Percentiles rank a stretch among this genome's conserved stretches.
These are phyloP conservation scores for Pipistrellus pipistrellus DNA, from an alignment of 2,797 vertebrate species.

Conservation along the genomic window DNA sequence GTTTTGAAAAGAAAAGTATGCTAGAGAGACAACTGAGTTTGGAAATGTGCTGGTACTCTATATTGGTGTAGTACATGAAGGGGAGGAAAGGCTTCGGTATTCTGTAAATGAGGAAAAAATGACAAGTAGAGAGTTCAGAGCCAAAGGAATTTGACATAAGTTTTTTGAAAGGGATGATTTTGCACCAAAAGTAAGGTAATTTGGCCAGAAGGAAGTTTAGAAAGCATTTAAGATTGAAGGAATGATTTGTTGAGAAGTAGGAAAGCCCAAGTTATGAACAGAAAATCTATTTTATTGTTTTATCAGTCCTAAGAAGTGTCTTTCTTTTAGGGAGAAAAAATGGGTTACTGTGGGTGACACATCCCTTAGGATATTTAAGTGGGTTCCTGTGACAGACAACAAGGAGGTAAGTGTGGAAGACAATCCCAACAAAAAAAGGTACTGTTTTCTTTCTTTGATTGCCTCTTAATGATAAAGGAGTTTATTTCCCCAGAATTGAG, in stretches of 20 bases:
- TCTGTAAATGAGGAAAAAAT: background rate
- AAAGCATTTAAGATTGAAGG: background rate
- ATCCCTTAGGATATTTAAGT: constrained; percentile 98
- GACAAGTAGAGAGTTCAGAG: background rate
- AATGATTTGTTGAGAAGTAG: background rate
- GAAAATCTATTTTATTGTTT: constrained; percentile 17
- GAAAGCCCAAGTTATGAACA: background rate
- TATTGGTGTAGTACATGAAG: background rate
- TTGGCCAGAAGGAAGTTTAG: background rate
- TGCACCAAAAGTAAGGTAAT: background rate
- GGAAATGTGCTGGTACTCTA: background rate
- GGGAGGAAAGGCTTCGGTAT: background rate
- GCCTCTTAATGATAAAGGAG: constrained; percentile 25
- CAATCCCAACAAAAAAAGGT: constrained; percentile 35
- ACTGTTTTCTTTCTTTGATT: background rate
- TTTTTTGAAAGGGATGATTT: constrained; percentile 3
- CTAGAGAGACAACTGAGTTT: background rate
- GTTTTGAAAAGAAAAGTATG: background rate
- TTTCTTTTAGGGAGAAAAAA: constrained; percentile 96
- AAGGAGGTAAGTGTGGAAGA: constrained; percentile 93
- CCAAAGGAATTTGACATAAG: background rate
- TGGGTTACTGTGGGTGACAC: constrained; percentile 99
- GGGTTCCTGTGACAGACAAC: constrained; percentile 97
- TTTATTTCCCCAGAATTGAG: background rate
- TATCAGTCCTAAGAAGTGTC: constrained; percentile 58